These are phyloP conservation scores for Poeciliopsis paucimaculata DNA, from an alignment of 2,797 vertebrate species.

Conservation along the genomic window DNA sequence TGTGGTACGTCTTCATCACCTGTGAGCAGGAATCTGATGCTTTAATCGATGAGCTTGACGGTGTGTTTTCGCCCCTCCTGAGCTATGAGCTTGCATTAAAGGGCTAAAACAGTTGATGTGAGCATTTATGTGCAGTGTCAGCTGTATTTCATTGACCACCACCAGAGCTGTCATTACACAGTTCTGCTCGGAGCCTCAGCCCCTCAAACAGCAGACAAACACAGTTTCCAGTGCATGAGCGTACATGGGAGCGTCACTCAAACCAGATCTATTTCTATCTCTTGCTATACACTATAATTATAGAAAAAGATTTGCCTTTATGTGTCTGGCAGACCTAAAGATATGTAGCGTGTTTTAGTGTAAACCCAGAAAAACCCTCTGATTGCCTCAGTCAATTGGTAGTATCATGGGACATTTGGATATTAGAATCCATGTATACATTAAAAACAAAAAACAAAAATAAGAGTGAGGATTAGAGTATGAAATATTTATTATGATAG, in stretches of 20 bases:
- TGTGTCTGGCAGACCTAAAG: slow-evolving; percentile 48
- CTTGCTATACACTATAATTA: slow-evolving; percentile 75
- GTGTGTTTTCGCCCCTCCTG: not conserved
- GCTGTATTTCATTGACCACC: slow-evolving; percentile 59
- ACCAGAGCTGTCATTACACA: slow-evolving; percentile 54
- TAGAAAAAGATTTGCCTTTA: slow-evolving; percentile 63
- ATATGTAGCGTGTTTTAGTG: slow-evolving; percentile 25
- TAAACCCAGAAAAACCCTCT: slow-evolving; percentile 31
- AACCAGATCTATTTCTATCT: slow-evolving; percentile 78
- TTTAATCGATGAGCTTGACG: slow-evolving; percentile 6
- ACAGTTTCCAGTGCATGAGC: slow-evolving; percentile 31
- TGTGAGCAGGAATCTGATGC: slow-evolving; percentile 57
- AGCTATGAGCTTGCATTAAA: slow-evolving; percentile 22
- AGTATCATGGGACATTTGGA: slow-evolving; percentile 27
- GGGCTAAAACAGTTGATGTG: slow-evolving; percentile 46
- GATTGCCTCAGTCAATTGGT: slow-evolving; percentile 46
- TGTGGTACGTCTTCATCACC: slow-evolving; percentile 99
- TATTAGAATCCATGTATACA: slow-evolving; percentile 9
- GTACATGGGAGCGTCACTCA: slow-evolving; percentile 54
- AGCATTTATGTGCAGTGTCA: slow-evolving; percentile 44
- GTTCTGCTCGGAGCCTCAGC: slow-evolving; percentile 34
- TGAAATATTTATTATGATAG: not conserved
- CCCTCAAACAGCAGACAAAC: slow-evolving; percentile 34
- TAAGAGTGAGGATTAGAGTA: not conserved
- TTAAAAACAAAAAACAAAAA: slow-evolving; percentile 33